Conservation (phyloP, 2,888 invertebrate genomes). For the Metacarcinus magister region DNA sequence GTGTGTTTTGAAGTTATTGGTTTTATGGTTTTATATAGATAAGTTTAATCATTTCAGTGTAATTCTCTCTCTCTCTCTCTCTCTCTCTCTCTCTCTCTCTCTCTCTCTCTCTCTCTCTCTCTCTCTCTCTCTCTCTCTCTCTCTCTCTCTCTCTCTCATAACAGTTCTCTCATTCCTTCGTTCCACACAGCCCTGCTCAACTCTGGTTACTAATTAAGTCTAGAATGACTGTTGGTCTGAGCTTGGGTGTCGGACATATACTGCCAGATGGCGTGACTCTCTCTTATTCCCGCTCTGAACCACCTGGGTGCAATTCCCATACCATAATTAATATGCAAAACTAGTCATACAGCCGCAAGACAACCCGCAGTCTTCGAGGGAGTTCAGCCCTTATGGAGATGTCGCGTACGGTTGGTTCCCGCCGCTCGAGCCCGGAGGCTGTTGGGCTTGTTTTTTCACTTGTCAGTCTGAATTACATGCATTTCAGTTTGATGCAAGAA, state of each 20-base stretch:
- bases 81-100: slow-evolving; percentile 54
- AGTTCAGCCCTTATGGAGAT: slow-evolving; percentile 46
- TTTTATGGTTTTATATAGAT: neutral
- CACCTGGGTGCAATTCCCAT: slow-evolving; percentile 80
- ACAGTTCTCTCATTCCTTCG: slow-evolving; percentile 55
- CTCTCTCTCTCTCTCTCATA: slow-evolving; percentile 61
- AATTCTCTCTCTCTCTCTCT: neutral
- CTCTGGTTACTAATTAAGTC: slow-evolving; percentile 78
- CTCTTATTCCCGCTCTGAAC: slow-evolving; percentile 77
- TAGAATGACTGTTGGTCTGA: slow-evolving; percentile 78
- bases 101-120: slow-evolving; percentile 54
- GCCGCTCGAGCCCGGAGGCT: neutral
- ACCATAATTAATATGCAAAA: slow-evolving; percentile 80
- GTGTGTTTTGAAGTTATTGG: too few relatives aligned
- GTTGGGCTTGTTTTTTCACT: slow-evolving; percentile 68
- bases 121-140: slow-evolving; percentile 45
- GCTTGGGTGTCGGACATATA: slow-evolving; percentile 75
- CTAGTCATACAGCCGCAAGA: slow-evolving; percentile 58
- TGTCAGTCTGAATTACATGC: slow-evolving; percentile 79
- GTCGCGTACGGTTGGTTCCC: neutral
- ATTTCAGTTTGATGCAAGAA: slow-evolving; percentile 78
- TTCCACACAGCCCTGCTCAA: slow-evolving; percentile 68
- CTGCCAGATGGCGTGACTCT: slow-evolving; percentile 77
- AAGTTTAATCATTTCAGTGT: neutral
- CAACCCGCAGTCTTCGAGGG: neutral